These are phyloP conservation scores for Lucilia cuprina DNA, from an alignment of 1,140 invertebrate species.

Conservation along the genomic window DNA sequence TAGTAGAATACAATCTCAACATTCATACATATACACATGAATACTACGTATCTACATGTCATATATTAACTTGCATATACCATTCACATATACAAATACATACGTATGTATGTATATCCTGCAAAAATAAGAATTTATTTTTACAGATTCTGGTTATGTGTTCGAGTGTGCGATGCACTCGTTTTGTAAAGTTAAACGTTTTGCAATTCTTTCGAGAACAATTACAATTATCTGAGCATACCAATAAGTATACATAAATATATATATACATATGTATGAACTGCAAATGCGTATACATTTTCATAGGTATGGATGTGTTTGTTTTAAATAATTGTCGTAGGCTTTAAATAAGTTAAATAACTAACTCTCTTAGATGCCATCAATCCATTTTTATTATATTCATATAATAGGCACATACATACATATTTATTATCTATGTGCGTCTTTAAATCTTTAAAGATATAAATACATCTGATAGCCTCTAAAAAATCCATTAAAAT, in stretches of 20 bases:
- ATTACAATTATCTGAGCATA: not conserved
- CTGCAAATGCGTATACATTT: too few species aligned
- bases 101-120: too few species aligned
- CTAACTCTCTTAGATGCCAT: not conserved
- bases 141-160: not conserved
- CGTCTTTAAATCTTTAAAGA: not conserved
- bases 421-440: not conserved
- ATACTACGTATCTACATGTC: not conserved
- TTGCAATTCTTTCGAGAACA: not conserved
- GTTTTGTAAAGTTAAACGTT: not conserved
- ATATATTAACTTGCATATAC: too few species aligned
- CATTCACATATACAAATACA: too few species aligned
- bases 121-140: not conserved
- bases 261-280: too few species aligned
- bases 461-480: not conserved
- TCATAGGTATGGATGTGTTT: too few species aligned
- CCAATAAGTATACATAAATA: too few species aligned
- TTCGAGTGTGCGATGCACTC: not conserved
- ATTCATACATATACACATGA: not conserved
- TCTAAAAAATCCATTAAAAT: slow-evolving; percentile 19
- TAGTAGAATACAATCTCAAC: too few species aligned
- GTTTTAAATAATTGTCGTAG: not conserved
- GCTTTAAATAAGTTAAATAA: not conserved
- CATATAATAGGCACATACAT: too few species aligned
- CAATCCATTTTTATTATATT: not conserved